These are phyloP conservation scores for Druceiella hillmani DNA, from an alignment of 2,888 invertebrate genomes.

Conservation along the genomic window DNA sequence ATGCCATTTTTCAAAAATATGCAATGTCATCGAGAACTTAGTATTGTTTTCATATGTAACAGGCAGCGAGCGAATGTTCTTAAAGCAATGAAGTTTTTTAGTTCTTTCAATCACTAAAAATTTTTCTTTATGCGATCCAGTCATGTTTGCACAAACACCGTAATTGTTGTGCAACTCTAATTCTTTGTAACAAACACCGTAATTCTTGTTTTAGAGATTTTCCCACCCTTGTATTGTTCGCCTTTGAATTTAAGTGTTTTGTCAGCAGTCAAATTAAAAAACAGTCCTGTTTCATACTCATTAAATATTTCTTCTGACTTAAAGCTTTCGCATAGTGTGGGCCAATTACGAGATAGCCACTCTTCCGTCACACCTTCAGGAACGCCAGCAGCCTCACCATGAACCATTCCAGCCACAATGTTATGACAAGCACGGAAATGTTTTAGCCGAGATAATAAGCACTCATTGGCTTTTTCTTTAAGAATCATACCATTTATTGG, in stretches of 20 bases:
- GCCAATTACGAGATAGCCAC: constrained; percentile 23
- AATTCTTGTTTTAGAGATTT: constrained; percentile 29
- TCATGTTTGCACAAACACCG: constrained; percentile 30
- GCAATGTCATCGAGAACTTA: constrained; percentile 31
- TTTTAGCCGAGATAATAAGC: constrained; percentile 25
- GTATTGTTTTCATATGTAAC: constrained; percentile 27
- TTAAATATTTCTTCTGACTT: constrained; percentile 24
- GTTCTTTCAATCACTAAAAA: constrained; percentile 28
- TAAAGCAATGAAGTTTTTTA: constrained; percentile 29
- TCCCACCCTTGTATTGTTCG: constrained; percentile 28
- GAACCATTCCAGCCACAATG: constrained; percentile 26
- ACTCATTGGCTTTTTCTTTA: constrained; percentile 23
- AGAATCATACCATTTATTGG: constrained; percentile 20
- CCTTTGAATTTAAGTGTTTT: constrained; percentile 26
- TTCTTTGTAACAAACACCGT: constrained; percentile 28
- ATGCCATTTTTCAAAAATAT: constrained; percentile 24
- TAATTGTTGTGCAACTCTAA: no score
- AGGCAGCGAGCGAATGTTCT: constrained; percentile 19
- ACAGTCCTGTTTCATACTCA: constrained; percentile 27
- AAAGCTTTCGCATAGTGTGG: constrained; percentile 24
- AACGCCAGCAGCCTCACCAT: constrained; percentile 25
- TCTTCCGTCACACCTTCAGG: constrained; percentile 20
- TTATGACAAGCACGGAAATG: constrained; percentile 25
- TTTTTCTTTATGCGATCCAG: constrained; percentile 29
- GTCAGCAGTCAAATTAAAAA: constrained; percentile 26